Evolutionary conservation across 2,888 invertebrate genomes (phyloP), one percentile per base, ranked within the genome.

Genomic region (Sesia apiformis): DNA sequence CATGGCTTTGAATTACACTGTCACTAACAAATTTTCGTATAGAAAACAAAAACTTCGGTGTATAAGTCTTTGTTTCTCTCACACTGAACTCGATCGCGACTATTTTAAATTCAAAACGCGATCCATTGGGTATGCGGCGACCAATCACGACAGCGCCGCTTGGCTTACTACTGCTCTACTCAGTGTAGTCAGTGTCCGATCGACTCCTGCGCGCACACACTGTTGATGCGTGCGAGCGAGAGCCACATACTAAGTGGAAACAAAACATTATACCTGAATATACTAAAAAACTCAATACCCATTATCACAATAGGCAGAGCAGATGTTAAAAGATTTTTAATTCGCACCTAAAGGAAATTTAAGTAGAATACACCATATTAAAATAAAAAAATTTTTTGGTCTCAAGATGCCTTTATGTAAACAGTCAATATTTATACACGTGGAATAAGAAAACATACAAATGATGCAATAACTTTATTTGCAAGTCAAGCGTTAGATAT

Each of bases 131-230:
- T 62, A 59, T 67, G 63, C 68, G 59, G 63, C 86, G 76, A 78
- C 87, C 81, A 79, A 80, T 82, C 85, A 77, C 84, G 77, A 71
- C 76, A 72, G 76, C 80, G 81, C 72, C 83, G 80, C 79, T 76
- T 73, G 84, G 86, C 85, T 82, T 76, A 89, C 89, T 89, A 77
- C 23, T 23, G 23, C 72, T 74, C 70, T 70, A 76, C 74, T 76
- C 72, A 70, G 39, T 53, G 40, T 54, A 6, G 70, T n/a, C n/a
- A n/a, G 73, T 74, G 67, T 63, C 55, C 70, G 70, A 78, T 73
- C 81, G 67, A 83, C 87, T 86, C 86, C 78, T 79, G 84, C 87
- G 84, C 87, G 83, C 86, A 81, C 66, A 70, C 69, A 75, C 70
- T 68, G 72, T 70, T 70, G 65, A 69, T 69, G 73, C 64, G 84